Conservation (phyloP, 2,797 vertebrate genomes). For the Hemitrygon akajei region DNA sequence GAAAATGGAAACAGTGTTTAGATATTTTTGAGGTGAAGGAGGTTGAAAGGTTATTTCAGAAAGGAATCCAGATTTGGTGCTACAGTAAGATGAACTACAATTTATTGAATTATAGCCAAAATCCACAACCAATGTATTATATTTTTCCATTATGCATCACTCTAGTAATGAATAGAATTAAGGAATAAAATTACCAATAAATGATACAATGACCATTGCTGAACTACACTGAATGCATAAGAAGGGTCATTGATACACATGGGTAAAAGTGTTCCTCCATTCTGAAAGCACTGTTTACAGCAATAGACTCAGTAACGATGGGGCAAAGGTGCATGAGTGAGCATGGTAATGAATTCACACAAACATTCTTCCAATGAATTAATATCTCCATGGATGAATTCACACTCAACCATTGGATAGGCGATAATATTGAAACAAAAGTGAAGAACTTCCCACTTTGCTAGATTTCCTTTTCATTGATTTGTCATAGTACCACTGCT, state of each 20-base stretch:
- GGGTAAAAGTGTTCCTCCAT: too few species aligned
- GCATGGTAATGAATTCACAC: background rate
- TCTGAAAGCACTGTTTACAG: too few species aligned
- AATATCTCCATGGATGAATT: background rate
- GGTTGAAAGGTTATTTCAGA: too few species aligned
- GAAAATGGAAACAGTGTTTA: too few species aligned
- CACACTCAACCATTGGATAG: background rate
- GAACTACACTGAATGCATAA: background rate
- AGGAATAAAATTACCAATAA: background rate
- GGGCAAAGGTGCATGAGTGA: background rate
- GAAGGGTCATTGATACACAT: background rate
- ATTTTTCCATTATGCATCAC: background rate
- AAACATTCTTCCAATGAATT: background rate
- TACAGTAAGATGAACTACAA: too few species aligned
- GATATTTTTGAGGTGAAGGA: too few species aligned
- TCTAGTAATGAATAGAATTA: background rate
- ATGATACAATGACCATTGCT: background rate
- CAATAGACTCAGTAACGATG: background rate
- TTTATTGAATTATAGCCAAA: too few species aligned
- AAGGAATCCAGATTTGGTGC: too few species aligned
- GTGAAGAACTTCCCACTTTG: background rate
- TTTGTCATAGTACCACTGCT: background rate
- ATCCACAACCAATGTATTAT: too few species aligned
- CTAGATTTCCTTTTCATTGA: background rate
- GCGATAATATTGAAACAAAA: background rate